Percentiles rank a stretch among this genome's conserved stretches.
These are phyloP conservation scores for Sarcoramphus papa DNA, from an alignment of 2,797 vertebrate species.

Conservation along the genomic window DNA sequence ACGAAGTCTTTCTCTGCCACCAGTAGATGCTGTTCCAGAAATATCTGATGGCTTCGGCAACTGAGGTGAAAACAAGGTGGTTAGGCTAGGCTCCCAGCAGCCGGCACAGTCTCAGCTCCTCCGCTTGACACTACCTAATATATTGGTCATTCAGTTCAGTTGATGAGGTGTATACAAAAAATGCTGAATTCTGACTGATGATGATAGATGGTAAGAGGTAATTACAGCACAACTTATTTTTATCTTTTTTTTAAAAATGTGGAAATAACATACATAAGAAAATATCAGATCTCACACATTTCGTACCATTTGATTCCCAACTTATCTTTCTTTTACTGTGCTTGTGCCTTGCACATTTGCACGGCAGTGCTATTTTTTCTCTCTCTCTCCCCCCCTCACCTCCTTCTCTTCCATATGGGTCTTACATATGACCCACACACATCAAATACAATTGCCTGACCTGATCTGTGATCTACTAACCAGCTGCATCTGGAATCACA, in stretches of 20 bases:
- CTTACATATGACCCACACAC: slow-evolving; percentile 2
- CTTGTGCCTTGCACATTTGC: not conserved
- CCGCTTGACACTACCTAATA: rapidly evolving
- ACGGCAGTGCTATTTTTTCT: not conserved
- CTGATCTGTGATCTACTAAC: slow-evolving; percentile 25
- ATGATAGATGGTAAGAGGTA: not conserved
- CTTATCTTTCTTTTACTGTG: not conserved
- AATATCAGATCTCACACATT: not conserved
- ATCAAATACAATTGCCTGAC: slow-evolving; percentile 29
- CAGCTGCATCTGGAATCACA: slow-evolving; percentile 26
- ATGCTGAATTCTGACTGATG: not conserved
- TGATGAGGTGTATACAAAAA: not conserved
- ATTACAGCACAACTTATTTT: not conserved
- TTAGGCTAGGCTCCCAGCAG: not conserved
- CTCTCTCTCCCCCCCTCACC: not conserved
- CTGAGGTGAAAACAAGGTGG: not conserved
- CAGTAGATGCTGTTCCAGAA: not conserved
- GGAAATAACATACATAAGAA: not conserved
- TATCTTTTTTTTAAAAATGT: not conserved
- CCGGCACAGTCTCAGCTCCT: not conserved
- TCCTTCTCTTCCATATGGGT: not conserved
- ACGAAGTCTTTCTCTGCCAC: not conserved
- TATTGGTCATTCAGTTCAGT: not conserved
- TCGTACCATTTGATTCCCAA: not conserved
- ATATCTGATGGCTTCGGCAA: not conserved